Percentiles rank a stretch among this genome's conserved stretches.
Evolutionary conservation across 2,797 vertebrate species (phyloP).

Genomic region (Onychomys leucogaster): DNA sequence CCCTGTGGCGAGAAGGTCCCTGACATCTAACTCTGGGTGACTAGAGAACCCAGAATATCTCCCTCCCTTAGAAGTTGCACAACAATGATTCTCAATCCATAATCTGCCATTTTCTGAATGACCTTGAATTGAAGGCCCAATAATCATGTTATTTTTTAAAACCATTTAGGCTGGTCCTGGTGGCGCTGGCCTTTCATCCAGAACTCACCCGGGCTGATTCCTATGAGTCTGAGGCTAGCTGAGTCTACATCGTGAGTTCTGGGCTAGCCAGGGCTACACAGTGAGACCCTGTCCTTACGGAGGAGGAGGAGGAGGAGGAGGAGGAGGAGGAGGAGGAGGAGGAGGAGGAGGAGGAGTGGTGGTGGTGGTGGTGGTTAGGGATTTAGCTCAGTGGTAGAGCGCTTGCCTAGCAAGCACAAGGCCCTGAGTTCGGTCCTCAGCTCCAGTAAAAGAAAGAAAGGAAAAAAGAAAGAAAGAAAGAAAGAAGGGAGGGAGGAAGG

Average conservation of each 20-base stretch:
- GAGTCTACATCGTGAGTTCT: background rate
- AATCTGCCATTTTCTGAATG: background rate
- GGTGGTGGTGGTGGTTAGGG: no score
- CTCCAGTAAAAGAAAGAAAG: background rate
- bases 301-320: background rate
- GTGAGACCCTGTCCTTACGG: background rate
- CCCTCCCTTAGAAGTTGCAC: background rate
- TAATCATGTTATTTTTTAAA: background rate
- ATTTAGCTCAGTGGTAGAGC: no score
- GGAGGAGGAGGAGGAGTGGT: no score
- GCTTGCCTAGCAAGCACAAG: no score
- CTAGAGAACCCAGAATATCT: conserved; percentile 6
- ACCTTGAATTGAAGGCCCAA: background rate
- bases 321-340: background rate
- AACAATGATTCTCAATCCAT: conserved; percentile 1
- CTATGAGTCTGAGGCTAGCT: background rate
- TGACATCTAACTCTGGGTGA: background rate
- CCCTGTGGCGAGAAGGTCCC: background rate
- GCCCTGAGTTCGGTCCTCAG: no score
- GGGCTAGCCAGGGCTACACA: background rate
- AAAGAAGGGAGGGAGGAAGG: background rate
- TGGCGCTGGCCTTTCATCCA: background rate
- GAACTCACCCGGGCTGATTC: background rate
- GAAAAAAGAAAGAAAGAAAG: no score
- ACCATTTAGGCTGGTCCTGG: background rate